Evolutionary conservation across 1,140 invertebrate species (phyloP).

Genomic region (Euura saliciscinereae): DNA sequence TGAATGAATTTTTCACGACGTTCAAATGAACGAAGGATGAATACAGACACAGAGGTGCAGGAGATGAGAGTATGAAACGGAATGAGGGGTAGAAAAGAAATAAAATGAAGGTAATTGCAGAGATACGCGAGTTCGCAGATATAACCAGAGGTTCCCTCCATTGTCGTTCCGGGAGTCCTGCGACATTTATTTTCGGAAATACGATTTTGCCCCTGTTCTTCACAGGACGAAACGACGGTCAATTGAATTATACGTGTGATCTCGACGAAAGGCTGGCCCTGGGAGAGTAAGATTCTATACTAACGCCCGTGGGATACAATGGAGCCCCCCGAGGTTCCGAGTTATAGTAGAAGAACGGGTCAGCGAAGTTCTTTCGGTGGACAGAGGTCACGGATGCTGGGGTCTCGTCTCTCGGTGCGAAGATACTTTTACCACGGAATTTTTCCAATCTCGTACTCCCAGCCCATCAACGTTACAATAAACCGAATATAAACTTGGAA

Average conservation of each 20-base stretch:
- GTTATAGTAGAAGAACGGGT: neutral
- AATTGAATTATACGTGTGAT: slow-evolving; percentile 7
- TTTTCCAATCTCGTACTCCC: neutral
- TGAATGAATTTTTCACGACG: no score
- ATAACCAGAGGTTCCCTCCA: neutral
- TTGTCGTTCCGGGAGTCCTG: neutral
- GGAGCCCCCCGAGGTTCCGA: neutral
- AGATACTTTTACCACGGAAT: neutral
- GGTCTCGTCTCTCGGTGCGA: neutral
- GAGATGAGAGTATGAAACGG: neutral
- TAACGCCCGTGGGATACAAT: neutral
- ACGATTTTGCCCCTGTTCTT: neutral
- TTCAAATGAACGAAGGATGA: neutral
- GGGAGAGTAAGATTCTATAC: neutral
- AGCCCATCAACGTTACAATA: neutral
- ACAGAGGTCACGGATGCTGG: neutral
- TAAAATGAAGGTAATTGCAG: neutral
- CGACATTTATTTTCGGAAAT: slow-evolving; percentile 6
- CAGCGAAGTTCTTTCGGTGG: neutral
- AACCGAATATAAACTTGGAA: neutral
- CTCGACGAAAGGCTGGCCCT: neutral
- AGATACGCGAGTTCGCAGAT: neutral
- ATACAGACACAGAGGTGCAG: neutral
- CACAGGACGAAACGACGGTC: slow-evolving; percentile 1
- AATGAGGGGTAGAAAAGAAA: neutral